Percentiles rank a stretch among this genome's conserved stretches.
These are phyloP conservation scores for Spilarctia lutea DNA, from an alignment of 2,888 invertebrate species.

Conservation along the genomic window DNA sequence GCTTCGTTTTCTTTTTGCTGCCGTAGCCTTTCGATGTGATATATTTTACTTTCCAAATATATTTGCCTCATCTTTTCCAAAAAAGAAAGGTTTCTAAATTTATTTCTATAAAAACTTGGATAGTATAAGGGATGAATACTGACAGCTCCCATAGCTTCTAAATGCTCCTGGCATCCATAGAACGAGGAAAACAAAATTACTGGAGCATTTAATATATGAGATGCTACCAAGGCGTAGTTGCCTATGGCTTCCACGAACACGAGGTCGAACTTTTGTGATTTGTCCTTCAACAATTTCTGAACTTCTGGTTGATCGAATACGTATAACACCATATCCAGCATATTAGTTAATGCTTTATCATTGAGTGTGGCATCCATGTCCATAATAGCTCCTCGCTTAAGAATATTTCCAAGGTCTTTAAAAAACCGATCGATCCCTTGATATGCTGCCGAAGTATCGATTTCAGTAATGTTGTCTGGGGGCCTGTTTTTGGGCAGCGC, in stretches of 20 bases:
- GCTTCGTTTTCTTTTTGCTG: slow-evolving; percentile 42
- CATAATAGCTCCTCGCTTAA: slow-evolving; percentile 41
- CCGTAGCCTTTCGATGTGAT: slow-evolving; percentile 12
- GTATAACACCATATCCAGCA: slow-evolving; percentile 16
- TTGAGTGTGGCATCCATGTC: slow-evolving; percentile 17
- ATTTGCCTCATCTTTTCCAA: slow-evolving; percentile 46
- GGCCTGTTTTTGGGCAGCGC: slow-evolving; percentile 36
- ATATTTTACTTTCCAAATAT: slow-evolving; percentile 40
- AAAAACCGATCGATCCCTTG: slow-evolving; percentile 7
- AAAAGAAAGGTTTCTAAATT: slow-evolving; percentile 37
- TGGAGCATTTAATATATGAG: slow-evolving; percentile 54
- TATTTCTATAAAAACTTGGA: slow-evolving; percentile 43
- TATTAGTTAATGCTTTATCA: background rate
- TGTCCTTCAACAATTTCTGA: slow-evolving; percentile 45
- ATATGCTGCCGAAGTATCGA: slow-evolving; percentile 27
- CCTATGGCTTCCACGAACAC: slow-evolving; percentile 51
- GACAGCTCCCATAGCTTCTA: slow-evolving; percentile 48
- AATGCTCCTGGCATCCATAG: slow-evolving; percentile 44
- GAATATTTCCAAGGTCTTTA: slow-evolving; percentile 1
- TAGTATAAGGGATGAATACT: slow-evolving; percentile 49
- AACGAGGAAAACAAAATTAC: slow-evolving; percentile 52
- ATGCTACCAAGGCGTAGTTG: slow-evolving; percentile 43
- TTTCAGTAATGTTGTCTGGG: slow-evolving; percentile 33
- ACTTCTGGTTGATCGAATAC: slow-evolving; percentile 38
- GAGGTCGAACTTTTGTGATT: slow-evolving; percentile 56